Conservation (phyloP, 64 coral and sea anemone genomes). For the Montipora efflorescens region DNA sequence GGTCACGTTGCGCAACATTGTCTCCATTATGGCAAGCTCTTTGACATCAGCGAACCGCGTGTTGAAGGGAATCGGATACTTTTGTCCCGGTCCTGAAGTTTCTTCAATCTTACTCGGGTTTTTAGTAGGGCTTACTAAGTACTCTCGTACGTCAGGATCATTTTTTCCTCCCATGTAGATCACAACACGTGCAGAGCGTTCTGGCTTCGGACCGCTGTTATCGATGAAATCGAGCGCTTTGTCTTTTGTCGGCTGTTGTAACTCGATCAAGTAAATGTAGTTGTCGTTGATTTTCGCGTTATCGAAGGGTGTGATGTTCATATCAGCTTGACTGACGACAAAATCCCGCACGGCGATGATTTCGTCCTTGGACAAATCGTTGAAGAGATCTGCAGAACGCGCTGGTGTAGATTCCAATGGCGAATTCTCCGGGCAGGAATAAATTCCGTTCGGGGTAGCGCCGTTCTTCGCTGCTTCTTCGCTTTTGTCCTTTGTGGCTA, state of each 20-base stretch:
- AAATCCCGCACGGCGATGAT: constrained; percentile 80
- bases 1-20: constrained; percentile 32
- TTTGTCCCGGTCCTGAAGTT: constrained; percentile 43
- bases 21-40: constrained; percentile 41
- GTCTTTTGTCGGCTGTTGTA: constrained; percentile 53
- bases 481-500: constrained; percentile 26
- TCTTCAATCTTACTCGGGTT: constrained; percentile 28
- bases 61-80: constrained; percentile 84
- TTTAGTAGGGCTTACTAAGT: constrained; percentile 49
- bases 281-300: constrained; percentile 64
- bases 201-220: constrained; percentile 45
- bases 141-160: constrained; percentile 68
- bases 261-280: constrained; percentile 88
- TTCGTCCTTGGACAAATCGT: constrained; percentile 79
- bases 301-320: constrained; percentile 70
- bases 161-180: constrained; percentile 61
- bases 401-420: not conserved
- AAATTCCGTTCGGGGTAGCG: not conserved
- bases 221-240: constrained; percentile 77
- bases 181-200: constrained; percentile 55
- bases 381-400: constrained; percentile 68
- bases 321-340: constrained; percentile 26
- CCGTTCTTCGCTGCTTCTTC: not conserved
- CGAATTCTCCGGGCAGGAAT: constrained; percentile 9
- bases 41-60: constrained; percentile 63